These are phyloP conservation scores for Trissolcus brochymenae DNA, from an alignment of 2,888 invertebrate genomes.

Conservation along the genomic window DNA sequence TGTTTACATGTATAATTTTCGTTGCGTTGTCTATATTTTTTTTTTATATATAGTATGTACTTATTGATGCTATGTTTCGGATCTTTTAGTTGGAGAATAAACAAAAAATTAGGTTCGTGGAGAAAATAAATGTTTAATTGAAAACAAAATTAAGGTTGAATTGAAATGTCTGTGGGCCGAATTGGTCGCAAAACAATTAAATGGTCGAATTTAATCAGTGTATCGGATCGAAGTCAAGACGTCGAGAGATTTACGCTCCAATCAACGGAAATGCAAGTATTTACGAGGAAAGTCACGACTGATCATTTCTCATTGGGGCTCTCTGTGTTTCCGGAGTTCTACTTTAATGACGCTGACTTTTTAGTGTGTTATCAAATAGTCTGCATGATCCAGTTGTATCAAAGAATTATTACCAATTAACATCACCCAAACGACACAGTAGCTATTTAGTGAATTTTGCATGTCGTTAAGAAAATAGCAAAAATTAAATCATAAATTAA, in stretches of 20 bases:
- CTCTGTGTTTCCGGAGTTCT: conserved; percentile 33
- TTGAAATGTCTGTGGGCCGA: conserved; percentile 61
- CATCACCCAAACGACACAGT: no score
- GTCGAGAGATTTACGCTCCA: conserved; percentile 73
- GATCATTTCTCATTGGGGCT: conserved; percentile 60
- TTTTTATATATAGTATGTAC: no score
- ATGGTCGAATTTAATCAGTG: conserved; percentile 72
- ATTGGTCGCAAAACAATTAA: conserved; percentile 75
- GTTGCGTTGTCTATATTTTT: no score
- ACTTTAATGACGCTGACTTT: neutral
- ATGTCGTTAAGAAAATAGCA: no score
- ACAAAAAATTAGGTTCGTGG: neutral
- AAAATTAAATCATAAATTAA: no score
- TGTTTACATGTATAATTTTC: no score
- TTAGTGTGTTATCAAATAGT: no score
- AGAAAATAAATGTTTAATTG: neutral
- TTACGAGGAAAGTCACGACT: conserved; percentile 72
- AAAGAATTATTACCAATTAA: no score
- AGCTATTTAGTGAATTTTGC: no score
- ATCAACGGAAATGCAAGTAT: conserved; percentile 73
- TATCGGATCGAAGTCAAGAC: conserved; percentile 66
- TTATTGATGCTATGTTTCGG: no score
- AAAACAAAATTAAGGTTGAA: conserved; percentile 43
- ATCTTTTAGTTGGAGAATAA: no score
- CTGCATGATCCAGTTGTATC: no score